phyloP scores from a whole-genome alignment of 2,797 vertebrate genomes.

The Muscicapa striata region DNA sequence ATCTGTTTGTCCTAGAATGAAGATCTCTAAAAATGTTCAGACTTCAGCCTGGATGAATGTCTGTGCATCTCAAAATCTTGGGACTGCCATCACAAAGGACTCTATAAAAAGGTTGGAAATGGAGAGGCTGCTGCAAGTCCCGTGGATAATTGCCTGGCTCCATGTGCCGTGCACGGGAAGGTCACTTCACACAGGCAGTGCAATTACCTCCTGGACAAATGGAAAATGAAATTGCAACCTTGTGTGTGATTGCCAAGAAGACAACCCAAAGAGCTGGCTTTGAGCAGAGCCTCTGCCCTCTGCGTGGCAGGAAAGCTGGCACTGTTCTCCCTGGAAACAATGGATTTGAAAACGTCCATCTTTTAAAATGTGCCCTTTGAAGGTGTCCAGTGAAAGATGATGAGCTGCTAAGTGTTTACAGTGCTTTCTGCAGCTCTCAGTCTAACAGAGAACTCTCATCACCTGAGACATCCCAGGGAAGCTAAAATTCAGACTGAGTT shows the following conservation, averaged over 20 bases:
- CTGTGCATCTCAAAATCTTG: neutral
- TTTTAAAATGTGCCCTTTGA: neutral
- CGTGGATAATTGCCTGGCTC: neutral
- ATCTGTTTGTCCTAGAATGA: neutral
- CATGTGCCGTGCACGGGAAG: neutral
- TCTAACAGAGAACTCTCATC: neutral
- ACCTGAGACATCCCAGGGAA: neutral
- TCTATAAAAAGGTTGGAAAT: neutral
- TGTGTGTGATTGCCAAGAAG: neutral
- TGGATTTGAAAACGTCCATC: neutral
- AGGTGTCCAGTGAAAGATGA: neutral
- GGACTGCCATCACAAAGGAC: neutral
- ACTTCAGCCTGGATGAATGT: neutral
- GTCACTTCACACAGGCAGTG: neutral
- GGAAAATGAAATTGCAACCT: constrained; percentile 30
- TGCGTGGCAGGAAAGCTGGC: neutral
- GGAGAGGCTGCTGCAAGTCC: neutral
- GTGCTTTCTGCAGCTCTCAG: neutral
- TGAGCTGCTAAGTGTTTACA: neutral
- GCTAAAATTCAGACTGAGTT: neutral
- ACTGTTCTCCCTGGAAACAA: neutral
- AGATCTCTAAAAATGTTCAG: neutral
- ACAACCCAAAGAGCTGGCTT: neutral
- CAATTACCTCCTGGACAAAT: neutral
- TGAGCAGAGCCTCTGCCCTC: neutral